Conservation (phyloP, 2,113 vertebrate genomes). For the Pelvicachromis taeniatus region DNA sequence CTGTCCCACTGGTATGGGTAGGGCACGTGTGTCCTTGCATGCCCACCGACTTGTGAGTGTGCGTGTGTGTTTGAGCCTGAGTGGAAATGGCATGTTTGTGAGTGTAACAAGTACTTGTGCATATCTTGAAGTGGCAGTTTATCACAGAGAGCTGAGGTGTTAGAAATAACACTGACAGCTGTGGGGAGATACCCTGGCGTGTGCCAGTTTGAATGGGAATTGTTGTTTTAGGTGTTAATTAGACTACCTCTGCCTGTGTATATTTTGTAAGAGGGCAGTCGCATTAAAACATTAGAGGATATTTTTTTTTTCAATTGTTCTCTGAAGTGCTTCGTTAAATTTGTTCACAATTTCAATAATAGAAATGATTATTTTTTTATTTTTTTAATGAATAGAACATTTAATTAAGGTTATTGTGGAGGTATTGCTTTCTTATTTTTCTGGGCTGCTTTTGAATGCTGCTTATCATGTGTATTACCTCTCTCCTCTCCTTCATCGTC, state of each 20-base stretch:
- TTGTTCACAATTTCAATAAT: too few species aligned
- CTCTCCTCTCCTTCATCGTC: neutral
- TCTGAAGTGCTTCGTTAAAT: neutral
- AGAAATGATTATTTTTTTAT: neutral
- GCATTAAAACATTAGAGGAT: neutral
- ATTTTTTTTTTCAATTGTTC: neutral
- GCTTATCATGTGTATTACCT: neutral
- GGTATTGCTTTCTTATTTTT: neutral
- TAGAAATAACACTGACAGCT: constrained; percentile 9
- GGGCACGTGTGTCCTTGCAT: neutral
- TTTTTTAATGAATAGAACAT: neutral
- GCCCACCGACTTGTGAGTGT: neutral
- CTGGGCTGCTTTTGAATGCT: neutral
- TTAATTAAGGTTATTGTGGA: neutral
- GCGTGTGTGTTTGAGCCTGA: neutral
- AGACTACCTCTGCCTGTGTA: neutral
- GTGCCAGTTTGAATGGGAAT: neutral
- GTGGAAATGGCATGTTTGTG: constrained; percentile 1
- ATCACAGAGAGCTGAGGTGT: constrained; percentile 28
- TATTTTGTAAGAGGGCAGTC: neutral
- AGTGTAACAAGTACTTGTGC: constrained; percentile 9
- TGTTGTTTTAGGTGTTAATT: neutral
- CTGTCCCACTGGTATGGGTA: neutral
- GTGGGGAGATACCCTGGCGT: neutral
- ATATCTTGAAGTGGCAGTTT: constrained; percentile 22